A percentile compares a stretch with the other conserved stretches of the same genome.
These are phyloP conservation scores for Syngnathus rostellatus DNA, from an alignment of 2,797 vertebrate species.

Conservation along the genomic window DNA sequence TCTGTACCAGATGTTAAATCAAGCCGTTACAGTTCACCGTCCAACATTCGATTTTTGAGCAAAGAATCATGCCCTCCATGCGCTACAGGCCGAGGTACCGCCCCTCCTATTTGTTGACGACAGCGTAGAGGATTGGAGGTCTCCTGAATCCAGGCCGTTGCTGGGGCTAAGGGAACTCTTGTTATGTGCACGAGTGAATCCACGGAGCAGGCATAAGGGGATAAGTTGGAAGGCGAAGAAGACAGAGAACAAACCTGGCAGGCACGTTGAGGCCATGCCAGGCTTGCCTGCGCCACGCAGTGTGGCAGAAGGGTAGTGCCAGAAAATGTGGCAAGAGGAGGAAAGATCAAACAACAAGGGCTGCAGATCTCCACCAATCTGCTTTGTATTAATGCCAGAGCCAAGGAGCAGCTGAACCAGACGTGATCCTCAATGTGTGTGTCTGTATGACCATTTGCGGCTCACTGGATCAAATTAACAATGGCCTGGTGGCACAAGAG, in stretches of 20 bases:
- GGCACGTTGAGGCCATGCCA: conserved; percentile 75
- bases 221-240: conserved; percentile 67
- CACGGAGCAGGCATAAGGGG: conserved; percentile 67
- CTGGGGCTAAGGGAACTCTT: conserved; percentile 65
- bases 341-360: conserved; percentile 82
- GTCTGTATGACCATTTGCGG: conserved; percentile 46
- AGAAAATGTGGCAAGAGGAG: conserved; percentile 77
- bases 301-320: conserved; percentile 73
- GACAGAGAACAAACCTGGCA: conserved; percentile 76
- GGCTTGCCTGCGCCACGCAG: conserved; percentile 73
- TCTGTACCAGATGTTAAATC: conserved; percentile 31
- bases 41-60: conserved; percentile 37
- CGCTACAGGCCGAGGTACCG: conserved; percentile 50
- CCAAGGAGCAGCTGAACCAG: conserved; percentile 76
- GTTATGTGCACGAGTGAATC: conserved; percentile 67
- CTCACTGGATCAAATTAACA: conserved; percentile 53
- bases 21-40: conserved; percentile 33
- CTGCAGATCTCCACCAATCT: conserved; percentile 81
- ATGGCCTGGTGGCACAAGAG: conserved; percentile 36
- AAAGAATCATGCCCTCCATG: conserved; percentile 40
- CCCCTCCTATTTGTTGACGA: conserved; percentile 58
- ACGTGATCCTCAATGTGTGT: conserved; percentile 59
- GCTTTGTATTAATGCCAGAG: conserved; percentile 77
- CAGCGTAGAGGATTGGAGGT: conserved; percentile 63
- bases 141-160: conserved; percentile 62